Evolutionary conservation across 1,140 invertebrate species (phyloP).

Genomic region (Steinernema feltiae): DNA sequence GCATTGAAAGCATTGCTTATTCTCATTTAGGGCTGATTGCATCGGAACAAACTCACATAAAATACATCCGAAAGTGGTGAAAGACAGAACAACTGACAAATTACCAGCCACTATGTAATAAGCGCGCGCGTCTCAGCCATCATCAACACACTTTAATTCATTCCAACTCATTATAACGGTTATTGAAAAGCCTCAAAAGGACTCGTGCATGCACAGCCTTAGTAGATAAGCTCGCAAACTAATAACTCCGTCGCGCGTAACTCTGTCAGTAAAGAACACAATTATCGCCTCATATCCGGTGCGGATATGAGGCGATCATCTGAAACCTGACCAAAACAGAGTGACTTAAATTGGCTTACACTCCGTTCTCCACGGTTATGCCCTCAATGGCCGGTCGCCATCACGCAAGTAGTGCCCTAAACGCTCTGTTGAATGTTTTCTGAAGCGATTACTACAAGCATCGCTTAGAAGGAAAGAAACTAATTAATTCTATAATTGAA

Average conservation of each 20-base stretch:
- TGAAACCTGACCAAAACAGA: slow-evolving; percentile 8
- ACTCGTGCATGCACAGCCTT: too few relatives aligned
- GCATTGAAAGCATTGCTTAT: background rate
- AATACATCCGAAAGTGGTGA: background rate
- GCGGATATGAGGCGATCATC: background rate
- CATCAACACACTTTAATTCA: background rate
- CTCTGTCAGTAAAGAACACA: background rate
- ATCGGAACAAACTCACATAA: background rate
- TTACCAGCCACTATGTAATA: background rate
- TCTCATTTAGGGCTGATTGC: background rate
- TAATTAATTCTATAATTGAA: slow-evolving; percentile 13
- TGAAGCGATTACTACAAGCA: background rate
- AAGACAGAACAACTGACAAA: background rate
- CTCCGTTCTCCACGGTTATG: background rate
- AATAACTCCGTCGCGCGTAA: background rate
- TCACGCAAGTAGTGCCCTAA: background rate
- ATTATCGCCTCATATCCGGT: background rate
- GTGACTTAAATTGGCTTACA: background rate
- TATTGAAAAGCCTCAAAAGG: background rate
- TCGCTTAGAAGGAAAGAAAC: slow-evolving; percentile 3
- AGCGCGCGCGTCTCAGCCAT: background rate
- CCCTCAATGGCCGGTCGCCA: background rate
- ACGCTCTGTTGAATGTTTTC: background rate
- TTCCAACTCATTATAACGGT: background rate
- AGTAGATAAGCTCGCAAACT: background rate